Conservation (phyloP, 2,113 vertebrate species). For the Melozone crissalis region DNA sequence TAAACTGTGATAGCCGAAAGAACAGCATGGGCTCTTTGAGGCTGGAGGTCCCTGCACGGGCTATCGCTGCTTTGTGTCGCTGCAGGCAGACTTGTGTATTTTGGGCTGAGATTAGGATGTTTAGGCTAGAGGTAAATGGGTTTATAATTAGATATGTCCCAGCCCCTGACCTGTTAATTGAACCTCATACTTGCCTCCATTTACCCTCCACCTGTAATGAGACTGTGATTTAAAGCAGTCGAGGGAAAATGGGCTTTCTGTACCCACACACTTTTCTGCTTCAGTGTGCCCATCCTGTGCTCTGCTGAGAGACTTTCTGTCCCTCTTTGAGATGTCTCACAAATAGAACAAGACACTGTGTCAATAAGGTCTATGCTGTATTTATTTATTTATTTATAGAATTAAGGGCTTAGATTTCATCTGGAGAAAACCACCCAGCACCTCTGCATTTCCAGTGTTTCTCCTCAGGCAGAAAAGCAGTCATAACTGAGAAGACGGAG, state of each 20-base stretch:
- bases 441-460: neutral
- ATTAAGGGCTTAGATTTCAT: neutral
- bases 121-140: constrained; percentile 22
- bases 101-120: constrained; percentile 33
- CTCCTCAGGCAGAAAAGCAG: neutral
- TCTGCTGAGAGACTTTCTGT: neutral
- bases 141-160: neutral
- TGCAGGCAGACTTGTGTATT: neutral
- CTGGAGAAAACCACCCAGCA: neutral
- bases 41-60: neutral
- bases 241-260: neutral
- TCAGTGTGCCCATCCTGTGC: neutral
- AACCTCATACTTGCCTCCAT: neutral
- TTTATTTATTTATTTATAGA: neutral
- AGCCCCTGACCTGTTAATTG: neutral
- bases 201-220: neutral
- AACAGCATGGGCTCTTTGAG: neutral
- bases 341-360: neutral
- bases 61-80: fast-evolving
- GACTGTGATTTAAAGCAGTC: neutral
- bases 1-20: constrained; percentile 18
- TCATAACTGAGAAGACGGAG: neutral
- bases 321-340: too few relatives aligned
- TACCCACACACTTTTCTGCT: neutral
- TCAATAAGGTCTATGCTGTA: neutral